Conservation (phyloP, 2,888 invertebrate genomes). For the Nymphalis c-album region DNA sequence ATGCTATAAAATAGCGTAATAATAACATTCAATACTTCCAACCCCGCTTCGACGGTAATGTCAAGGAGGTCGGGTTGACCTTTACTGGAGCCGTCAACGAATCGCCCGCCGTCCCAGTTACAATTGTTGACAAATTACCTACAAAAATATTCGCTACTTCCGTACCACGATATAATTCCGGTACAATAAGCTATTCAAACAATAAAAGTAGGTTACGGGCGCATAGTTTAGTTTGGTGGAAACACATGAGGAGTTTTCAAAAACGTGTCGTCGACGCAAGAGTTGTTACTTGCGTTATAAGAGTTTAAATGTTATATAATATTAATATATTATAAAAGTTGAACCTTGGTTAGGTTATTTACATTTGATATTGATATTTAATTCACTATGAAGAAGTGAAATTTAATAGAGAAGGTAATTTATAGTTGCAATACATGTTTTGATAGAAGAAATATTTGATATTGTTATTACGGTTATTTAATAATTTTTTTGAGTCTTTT, state of each 20-base stretch:
- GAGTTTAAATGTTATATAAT: not conserved
- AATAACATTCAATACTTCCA: slow-evolving; percentile 23
- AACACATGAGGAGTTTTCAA: slow-evolving; percentile 29
- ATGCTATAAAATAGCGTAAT: slow-evolving; percentile 4
- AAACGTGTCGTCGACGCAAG: slow-evolving; percentile 23
- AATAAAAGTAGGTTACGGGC: slow-evolving; percentile 40
- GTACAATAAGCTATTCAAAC: slow-evolving; percentile 40
- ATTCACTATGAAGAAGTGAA: no score
- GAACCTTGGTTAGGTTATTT: no score
- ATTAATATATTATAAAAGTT: no score
- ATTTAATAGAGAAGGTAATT: no score
- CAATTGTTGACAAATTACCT: slow-evolving; percentile 61
- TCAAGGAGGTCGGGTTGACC: slow-evolving; percentile 61
- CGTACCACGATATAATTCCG: slow-evolving; percentile 34
- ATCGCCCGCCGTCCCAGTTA: slow-evolving; percentile 50
- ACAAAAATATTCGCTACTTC: slow-evolving; percentile 44
- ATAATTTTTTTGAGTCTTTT: no score
- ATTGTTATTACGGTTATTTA: no score
- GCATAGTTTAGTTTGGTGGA: slow-evolving; percentile 29
- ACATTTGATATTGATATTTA: no score
- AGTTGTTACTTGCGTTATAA: slow-evolving; percentile 11
- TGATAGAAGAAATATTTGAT: no score
- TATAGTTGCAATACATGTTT: no score
- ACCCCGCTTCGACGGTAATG: slow-evolving; percentile 54
- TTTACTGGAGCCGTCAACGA: slow-evolving; percentile 50